These are phyloP conservation scores for Scaptomyza flava DNA, from an alignment of 2,888 invertebrate species.

Conservation along the genomic window DNA sequence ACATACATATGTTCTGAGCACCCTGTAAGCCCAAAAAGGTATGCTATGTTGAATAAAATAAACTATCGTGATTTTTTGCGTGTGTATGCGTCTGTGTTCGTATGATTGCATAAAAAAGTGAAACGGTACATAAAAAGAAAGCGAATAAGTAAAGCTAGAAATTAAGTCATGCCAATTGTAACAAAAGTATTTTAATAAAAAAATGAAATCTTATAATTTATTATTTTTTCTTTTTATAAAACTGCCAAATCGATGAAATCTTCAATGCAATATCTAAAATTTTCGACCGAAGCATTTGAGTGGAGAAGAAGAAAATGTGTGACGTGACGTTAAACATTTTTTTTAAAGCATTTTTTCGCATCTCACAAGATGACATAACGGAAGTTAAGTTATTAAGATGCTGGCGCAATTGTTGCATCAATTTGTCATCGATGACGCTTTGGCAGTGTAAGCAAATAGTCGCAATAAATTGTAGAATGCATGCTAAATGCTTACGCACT, in stretches of 20 bases:
- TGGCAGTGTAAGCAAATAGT: background rate
- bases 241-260: too few species aligned
- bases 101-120: background rate
- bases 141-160: background rate
- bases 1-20: background rate
- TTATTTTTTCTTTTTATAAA: too few species aligned
- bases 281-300: too few species aligned
- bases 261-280: too few species aligned
- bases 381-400: background rate
- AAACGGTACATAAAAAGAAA: background rate
- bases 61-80: background rate
- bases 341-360: too few species aligned
- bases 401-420: background rate
- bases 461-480: background rate
- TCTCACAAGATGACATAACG: too few species aligned
- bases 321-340: too few species aligned
- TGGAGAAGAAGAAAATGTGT: too few species aligned
- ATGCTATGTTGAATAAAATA: slow-evolving; percentile 15
- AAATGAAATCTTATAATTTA: too few species aligned
- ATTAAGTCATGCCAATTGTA: background rate
- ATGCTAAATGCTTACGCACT: slow-evolving; percentile 2
- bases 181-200: too few species aligned
- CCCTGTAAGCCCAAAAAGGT: slow-evolving; percentile 23
- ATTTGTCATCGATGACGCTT: background rate
- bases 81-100: background rate